Percentiles rank a stretch among this genome's conserved stretches.
These are phyloP conservation scores for Plumapathes pennacea DNA, from an alignment of 92 coral and sea anemone genomes.

Conservation along the genomic window DNA sequence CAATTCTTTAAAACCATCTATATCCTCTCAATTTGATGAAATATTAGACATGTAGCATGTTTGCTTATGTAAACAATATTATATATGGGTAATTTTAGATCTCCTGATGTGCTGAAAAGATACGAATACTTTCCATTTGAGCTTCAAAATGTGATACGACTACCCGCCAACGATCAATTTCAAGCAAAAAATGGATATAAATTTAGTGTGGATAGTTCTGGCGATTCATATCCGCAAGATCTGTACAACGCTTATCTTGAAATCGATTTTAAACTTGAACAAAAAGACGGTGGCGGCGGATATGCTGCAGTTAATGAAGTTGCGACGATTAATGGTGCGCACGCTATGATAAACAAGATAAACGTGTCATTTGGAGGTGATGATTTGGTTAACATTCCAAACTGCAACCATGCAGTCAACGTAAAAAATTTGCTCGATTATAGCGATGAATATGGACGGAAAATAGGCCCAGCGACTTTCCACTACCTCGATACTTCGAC, in stretches of 20 bases:
- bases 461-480: no score
- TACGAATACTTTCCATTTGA: slow-evolving; percentile 4
- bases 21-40: neutral
- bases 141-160: neutral
- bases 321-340: no score
- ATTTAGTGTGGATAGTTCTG: neutral
- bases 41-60: neutral
- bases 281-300: no score
- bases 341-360: no score
- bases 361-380: no score
- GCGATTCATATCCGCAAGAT: neutral
- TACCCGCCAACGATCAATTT: neutral
- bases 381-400: no score
- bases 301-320: no score
- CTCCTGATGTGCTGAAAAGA: neutral
- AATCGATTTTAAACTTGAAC: neutral
- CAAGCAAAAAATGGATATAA: neutral
- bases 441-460: no score
- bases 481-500: no score
- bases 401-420: no score
- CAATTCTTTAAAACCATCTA: neutral
- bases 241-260: slow-evolving; percentile 3
- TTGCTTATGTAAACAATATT: no score
- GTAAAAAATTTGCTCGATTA: no score
- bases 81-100: neutral